A percentile compares a stretch with the other conserved stretches of the same genome.
phyloP scores from a whole-genome alignment of 2,888 invertebrate species.

The Meteorus cinctellus region DNA sequence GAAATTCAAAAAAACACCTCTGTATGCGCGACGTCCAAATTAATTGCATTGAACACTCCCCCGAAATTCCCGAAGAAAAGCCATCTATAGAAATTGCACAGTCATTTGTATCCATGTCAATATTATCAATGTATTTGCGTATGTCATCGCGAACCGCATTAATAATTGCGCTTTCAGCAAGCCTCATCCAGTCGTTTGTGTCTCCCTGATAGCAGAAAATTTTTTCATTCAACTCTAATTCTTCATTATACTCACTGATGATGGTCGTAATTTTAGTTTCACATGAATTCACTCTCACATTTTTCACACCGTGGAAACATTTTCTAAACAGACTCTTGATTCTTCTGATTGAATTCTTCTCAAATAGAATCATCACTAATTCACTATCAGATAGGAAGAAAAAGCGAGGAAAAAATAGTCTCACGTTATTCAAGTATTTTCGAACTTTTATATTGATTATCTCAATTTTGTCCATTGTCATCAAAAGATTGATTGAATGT shows the following conservation, averaged over 20 bases:
- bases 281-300: slow-evolving; percentile 73
- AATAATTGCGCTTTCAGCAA: slow-evolving; percentile 76
- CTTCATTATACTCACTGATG: slow-evolving; percentile 78
- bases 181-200: slow-evolving; percentile 18
- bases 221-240: slow-evolving; percentile 65
- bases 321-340: slow-evolving; percentile 67
- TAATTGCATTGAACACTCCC: slow-evolving; percentile 78
- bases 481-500: slow-evolving; percentile 64
- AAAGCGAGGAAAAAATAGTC: slow-evolving; percentile 82
- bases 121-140: background rate
- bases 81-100: slow-evolving; percentile 14
- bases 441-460: slow-evolving; percentile 79
- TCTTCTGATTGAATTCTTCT: slow-evolving; percentile 76
- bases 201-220: background rate
- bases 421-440: slow-evolving; percentile 80
- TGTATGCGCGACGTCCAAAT: slow-evolving; percentile 81
- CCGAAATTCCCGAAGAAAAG: slow-evolving; percentile 75
- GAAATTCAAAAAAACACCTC: slow-evolving; percentile 68
- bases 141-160: slow-evolving; percentile 68
- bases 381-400: slow-evolving; percentile 86
- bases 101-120: background rate
- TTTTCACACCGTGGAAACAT: slow-evolving; percentile 81
- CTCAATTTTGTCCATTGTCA: slow-evolving; percentile 76
- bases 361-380: slow-evolving; percentile 80
- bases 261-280: slow-evolving; percentile 77